These are phyloP conservation scores for Trichosurus vulpecula DNA, from an alignment of 2,797 vertebrate genomes.

Conservation along the genomic window DNA sequence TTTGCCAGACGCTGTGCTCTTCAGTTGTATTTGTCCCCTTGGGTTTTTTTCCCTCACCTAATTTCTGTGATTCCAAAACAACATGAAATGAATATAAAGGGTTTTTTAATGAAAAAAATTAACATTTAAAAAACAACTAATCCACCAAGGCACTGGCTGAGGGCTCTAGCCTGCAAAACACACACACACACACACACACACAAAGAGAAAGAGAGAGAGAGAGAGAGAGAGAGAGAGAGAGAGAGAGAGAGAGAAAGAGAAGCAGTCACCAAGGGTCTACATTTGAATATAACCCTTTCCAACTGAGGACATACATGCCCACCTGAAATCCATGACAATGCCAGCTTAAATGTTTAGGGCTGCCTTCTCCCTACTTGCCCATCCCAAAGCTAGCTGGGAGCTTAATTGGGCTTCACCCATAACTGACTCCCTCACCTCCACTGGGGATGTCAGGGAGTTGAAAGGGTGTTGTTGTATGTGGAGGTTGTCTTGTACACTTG, in stretches of 20 bases:
- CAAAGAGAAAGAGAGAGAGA: too few relatives aligned
- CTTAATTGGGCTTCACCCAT: background rate
- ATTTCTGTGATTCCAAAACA: slow-evolving; percentile 83
- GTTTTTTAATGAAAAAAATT: slow-evolving; percentile 86
- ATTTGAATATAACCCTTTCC: background rate
- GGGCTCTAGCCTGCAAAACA: background rate
- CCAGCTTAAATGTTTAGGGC: background rate
- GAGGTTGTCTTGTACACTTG: background rate
- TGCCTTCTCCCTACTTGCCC: background rate
- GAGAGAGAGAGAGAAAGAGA: too few relatives aligned
- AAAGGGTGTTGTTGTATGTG: background rate
- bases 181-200: background rate
- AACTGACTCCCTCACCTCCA: background rate
- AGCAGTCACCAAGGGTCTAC: background rate
- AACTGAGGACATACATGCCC: background rate
- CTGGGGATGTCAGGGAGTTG: background rate
- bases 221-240: too few relatives aligned
- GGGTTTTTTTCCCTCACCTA: slow-evolving; percentile 64
- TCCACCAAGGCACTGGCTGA: background rate
- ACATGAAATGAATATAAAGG: slow-evolving; percentile 86
- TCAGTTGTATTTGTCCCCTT: slow-evolving; percentile 78
- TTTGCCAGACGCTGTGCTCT: slow-evolving; percentile 65
- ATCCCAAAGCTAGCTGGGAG: background rate
- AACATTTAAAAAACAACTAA: background rate
- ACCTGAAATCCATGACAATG: background rate